A percentile compares a stretch with the other conserved stretches of the same genome.
These are phyloP conservation scores for Ephialtes manifestator DNA, from an alignment of 2,888 invertebrate genomes.

Conservation along the genomic window DNA sequence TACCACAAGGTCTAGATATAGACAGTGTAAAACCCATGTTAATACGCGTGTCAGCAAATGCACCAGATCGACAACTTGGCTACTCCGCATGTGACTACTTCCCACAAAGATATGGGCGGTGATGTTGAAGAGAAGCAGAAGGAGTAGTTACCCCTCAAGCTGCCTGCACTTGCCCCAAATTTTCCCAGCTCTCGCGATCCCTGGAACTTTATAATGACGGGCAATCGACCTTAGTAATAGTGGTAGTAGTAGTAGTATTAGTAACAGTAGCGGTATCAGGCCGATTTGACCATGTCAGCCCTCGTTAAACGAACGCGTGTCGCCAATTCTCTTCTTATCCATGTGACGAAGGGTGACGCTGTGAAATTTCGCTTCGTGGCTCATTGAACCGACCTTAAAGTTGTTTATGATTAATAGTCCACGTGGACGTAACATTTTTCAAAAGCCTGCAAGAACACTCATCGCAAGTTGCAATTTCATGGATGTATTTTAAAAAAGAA, in stretches of 20 bases:
- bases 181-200: slow-evolving; percentile 71
- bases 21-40: slow-evolving; percentile 33
- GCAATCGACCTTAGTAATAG: slow-evolving; percentile 25
- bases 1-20: background rate
- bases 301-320: slow-evolving; percentile 45
- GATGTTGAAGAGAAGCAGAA: slow-evolving; percentile 10
- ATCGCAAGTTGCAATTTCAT: background rate
- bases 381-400: slow-evolving; percentile 32
- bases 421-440: background rate
- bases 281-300: slow-evolving; percentile 28
- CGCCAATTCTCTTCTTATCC: slow-evolving; percentile 26
- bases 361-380: slow-evolving; percentile 24
- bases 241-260: background rate
- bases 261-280: background rate
- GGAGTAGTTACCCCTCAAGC: slow-evolving; percentile 38
- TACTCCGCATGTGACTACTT: slow-evolving; percentile 75
- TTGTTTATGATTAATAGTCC: slow-evolving; percentile 37
- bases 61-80: slow-evolving; percentile 37
- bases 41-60: slow-evolving; percentile 51
- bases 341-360: background rate
- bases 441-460: background rate
- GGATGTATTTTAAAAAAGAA: background rate
- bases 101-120: slow-evolving; percentile 73
- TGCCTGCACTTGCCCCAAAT: slow-evolving; percentile 69
- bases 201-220: slow-evolving; percentile 78